Evolutionary conservation across 2,888 invertebrate species (phyloP), one percentile per base, ranked within the genome.

Genomic region (Melangyna quadrimaculata): DNA sequence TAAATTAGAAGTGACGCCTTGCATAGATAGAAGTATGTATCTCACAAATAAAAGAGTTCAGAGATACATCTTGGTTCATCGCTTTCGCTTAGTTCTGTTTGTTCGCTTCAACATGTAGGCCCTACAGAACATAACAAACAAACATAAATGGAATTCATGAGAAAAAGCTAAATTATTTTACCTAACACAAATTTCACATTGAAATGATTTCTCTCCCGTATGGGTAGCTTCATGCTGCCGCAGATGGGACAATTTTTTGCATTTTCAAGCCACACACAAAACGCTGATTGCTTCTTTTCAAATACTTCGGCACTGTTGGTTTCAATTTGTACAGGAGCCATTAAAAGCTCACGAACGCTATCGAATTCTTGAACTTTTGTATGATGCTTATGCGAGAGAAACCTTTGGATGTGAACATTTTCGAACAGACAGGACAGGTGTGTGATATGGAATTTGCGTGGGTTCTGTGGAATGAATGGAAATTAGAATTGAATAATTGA

Each of bases 101-200:
- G n/a, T n/a, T n/a, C n/a, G n/a, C n/a, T n/a, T n/a, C n/a, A n/a
- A n/a, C n/a, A n/a, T n/a, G n/a, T 87, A 88, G 0, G 57, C 63
- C 17, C 88, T 88, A 10, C 87, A 78, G 22, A 10, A 29, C 1
- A 35, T 43, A 0, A 17, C 17, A n/a, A 0, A 35, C 1, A 43
- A 43, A 3, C 8, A 3, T 8, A 9, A 32, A 29, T 17, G 19
- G 48, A 43, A 71, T 40, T 22, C 3, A 48, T 10, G 17, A 4
- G n/a, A 14, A 19, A 35, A 22, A 14, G 3, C 0, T 14, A 35
- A 1, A 35, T 1, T 6, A 12, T 40, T 65, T 79, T 79, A 89
- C 89, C 88, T 86, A 9, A 80, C 63, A 51, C 90, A 90, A 32
- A 86, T 80, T 6, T n/a, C 14, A 59, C 90, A 90, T 67, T 88